These are phyloP conservation scores for Leistus spinibarbis DNA, from an alignment of 2,888 invertebrate genomes.

Conservation along the genomic window DNA sequence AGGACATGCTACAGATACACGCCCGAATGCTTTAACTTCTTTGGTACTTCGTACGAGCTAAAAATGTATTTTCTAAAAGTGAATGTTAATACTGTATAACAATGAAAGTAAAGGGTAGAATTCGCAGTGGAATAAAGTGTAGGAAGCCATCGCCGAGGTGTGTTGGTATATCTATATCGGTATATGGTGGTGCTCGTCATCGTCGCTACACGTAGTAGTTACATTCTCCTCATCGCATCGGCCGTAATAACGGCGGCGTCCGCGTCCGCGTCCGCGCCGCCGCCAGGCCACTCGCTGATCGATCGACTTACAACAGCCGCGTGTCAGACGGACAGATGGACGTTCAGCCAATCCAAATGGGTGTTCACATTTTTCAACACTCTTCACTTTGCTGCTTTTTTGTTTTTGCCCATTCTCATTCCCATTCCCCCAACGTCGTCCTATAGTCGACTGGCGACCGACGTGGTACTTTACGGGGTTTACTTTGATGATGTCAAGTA, in stretches of 20 bases:
- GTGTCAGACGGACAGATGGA: constrained; percentile 1
- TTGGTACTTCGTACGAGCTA: too few relatives aligned
- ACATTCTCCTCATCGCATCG: not conserved
- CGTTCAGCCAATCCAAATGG: not conserved
- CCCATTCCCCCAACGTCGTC: too few relatives aligned
- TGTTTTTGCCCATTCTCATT: not conserved
- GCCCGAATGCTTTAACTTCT: too few relatives aligned
- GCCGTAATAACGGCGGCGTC: not conserved
- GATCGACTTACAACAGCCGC: constrained; percentile 3
- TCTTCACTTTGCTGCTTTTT: not conserved
- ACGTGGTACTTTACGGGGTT: not conserved
- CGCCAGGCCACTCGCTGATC: not conserved
- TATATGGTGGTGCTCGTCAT: not conserved
- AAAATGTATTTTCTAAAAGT: too few relatives aligned
- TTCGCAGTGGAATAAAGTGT: not conserved
- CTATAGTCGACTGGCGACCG: not conserved
- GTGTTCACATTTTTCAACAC: not conserved
- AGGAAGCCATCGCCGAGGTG: not conserved
- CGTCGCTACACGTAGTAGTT: not conserved
- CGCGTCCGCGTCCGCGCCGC: not conserved
- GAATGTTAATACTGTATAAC: too few relatives aligned
- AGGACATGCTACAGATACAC: too few relatives aligned
- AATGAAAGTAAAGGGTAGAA: too few relatives aligned
- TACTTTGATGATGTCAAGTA: not conserved
- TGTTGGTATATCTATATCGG: not conserved